These are phyloP conservation scores for Rutpela maculata DNA, from an alignment of 2,888 invertebrate species.

Conservation along the genomic window DNA sequence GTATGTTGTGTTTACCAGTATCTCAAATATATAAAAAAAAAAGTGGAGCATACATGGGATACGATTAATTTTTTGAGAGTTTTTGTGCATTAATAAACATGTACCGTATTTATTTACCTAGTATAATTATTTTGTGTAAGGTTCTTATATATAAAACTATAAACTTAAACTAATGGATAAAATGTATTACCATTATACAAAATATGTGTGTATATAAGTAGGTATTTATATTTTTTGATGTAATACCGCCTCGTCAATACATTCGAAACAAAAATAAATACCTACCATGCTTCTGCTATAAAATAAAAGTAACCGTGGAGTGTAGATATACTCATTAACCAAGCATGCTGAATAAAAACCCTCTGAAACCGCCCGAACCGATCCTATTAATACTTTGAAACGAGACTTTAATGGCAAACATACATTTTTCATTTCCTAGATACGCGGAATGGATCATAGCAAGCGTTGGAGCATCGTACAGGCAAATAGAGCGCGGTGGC, in stretches of 20 bases:
- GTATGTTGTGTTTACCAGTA: too few species aligned
- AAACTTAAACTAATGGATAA: too few species aligned
- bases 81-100: too few species aligned
- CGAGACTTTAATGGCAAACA: conserved; percentile 69
- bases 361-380: conserved; percentile 51
- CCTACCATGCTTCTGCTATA: background rate
- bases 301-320: conserved; percentile 29
- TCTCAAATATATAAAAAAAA: too few species aligned
- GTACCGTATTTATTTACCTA: too few species aligned
- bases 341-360: conserved; percentile 47
- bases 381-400: conserved; percentile 67
- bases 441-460: conserved; percentile 59
- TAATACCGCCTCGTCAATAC: background rate
- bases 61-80: too few species aligned
- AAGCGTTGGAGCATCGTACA: conserved; percentile 53
- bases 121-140: too few species aligned
- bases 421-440: conserved; percentile 71
- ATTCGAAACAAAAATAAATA: background rate
- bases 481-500: conserved; percentile 67
- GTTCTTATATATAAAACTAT: too few species aligned
- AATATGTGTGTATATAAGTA: too few species aligned
- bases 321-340: conserved; percentile 45
- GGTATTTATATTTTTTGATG: too few species aligned
- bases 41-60: too few species aligned
- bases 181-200: too few species aligned